Conservation (phyloP, 1,140 invertebrate genomes). For the Tetranychus cinnabarinus region DNA sequence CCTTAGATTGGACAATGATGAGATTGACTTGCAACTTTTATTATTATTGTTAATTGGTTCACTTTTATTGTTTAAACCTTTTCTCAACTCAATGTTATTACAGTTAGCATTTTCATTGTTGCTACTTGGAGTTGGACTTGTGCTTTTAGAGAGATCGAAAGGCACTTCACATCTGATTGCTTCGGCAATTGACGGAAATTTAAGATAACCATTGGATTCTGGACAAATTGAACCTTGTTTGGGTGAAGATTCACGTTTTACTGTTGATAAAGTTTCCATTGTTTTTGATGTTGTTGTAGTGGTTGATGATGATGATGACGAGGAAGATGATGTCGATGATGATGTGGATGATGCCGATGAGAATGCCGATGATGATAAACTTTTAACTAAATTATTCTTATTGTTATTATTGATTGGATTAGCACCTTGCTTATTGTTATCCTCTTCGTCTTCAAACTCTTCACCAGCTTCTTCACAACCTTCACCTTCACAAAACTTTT, state of each 20-base stretch:
- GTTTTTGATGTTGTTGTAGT: no score
- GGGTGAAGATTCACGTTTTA: slow-evolving; percentile 10
- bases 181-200: background rate
- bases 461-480: background rate
- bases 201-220: slow-evolving; percentile 7
- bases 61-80: background rate
- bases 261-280: background rate
- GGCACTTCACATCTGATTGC: background rate
- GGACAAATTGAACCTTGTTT: slow-evolving; percentile 16
- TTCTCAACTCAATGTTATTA: background rate
- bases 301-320: no score
- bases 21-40: no score
- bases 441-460: background rate
- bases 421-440: background rate
- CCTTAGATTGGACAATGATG: no score
- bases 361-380: no score
- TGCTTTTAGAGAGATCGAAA: background rate
- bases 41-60: no score
- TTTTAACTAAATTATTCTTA: no score
- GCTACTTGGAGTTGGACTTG: no score
- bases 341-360: no score
- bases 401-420: no score
- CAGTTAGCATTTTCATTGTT: no score
- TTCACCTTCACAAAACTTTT: slow-evolving; percentile 24
- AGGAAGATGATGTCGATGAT: no score